Base-by-base conservation (phyloP, 2,888 invertebrate genomes). In the Protophormia terraenovae region DNA sequence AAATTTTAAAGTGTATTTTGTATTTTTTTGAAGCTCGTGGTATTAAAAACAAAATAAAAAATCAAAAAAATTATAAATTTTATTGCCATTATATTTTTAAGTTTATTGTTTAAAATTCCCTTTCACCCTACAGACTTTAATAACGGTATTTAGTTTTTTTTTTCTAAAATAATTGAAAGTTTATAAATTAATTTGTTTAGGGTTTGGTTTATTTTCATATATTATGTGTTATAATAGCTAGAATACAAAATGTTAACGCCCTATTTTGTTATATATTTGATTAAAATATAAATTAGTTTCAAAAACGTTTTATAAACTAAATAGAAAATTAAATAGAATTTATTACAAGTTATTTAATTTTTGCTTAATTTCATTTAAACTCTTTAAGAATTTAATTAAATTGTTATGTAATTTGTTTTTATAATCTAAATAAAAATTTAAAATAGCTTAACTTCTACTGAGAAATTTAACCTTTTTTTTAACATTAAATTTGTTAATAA, bases 1-100 rank as follows among this genome's bases (percentile, higher is more conserved):
- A 86, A 71, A 80, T 83, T 83, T 77, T 19, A 22, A n/a, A 24
- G 7, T 53, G 22, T 24, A 14, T 53, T 22, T 12, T 22, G n/a
- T 12, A 22, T 66, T 66, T 67, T 71, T 62, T 69, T 58, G 27
- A 29, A 16, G 32, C 29, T 55, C 24, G 12, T 22, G 10, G 22
- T 10, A 1, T 38, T 14, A 35, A 55, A 41, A 55, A 27, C 32
- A 41, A 55, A 71, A 35, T 14, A 53, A 72, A 72, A 55, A 79
- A 47, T 16, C 10, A 47, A 22, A 10, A 69, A 35, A 16, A 47
- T n/a, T 24, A 2, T 55, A 60, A 60, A 24, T 62, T 41, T 55
- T 41, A n/a, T n/a, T n/a, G n/a, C n/a, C n/a, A n/a, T n/a, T 72
- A 55, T 64, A 35, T 41, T 64, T 71, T 53, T 50, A 16, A 8